A percentile compares a stretch with the other conserved stretches of the same genome.
Evolutionary conservation across 1,140 invertebrate species (phyloP).

Genomic region (Patella vulgata): DNA sequence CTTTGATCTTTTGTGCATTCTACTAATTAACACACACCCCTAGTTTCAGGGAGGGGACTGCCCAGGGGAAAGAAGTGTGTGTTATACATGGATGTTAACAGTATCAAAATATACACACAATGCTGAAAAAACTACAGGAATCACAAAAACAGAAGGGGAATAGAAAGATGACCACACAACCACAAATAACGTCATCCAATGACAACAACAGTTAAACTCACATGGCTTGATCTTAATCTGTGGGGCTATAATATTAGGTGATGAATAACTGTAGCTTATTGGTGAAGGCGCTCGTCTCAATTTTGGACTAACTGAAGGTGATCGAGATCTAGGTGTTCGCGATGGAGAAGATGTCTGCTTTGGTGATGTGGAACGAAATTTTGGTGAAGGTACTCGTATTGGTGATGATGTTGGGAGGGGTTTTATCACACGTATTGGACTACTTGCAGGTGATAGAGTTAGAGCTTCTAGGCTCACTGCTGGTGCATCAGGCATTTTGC

Average conservation of each 20-base stretch:
- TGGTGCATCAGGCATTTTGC: conserved; percentile 26
- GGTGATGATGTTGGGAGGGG: conserved; percentile 52
- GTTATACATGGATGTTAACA: too few relatives aligned
- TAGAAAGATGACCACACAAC: too few relatives aligned
- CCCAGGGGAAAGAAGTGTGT: too few relatives aligned
- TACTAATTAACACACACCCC: too few relatives aligned
- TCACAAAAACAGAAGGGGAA: too few relatives aligned
- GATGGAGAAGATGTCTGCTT: conserved; percentile 38
- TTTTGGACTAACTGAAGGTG: conserved; percentile 59
- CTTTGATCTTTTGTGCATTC: too few relatives aligned
- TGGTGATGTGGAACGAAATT: conserved; percentile 35
- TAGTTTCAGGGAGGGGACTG: too few relatives aligned
- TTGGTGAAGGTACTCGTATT: conserved; percentile 52
- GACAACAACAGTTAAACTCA: conserved; percentile 49
- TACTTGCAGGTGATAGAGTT: conserved; percentile 46
- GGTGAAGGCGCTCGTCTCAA: conserved; percentile 59
- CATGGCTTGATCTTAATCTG: conserved; percentile 58
- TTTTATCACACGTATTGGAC: conserved; percentile 49
- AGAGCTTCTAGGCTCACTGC: conserved; percentile 43
- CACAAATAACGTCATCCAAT: too few relatives aligned
- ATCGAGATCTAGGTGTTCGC: conserved; percentile 33
- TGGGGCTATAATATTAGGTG: conserved; percentile 63
- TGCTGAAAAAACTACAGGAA: too few relatives aligned
- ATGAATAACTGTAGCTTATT: conserved; percentile 64
- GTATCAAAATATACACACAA: too few relatives aligned